A percentile compares a stretch with the other conserved stretches of the same genome.
Conservation (phyloP, 2,113 vertebrate species). For the Melospiza melodia region DNA sequence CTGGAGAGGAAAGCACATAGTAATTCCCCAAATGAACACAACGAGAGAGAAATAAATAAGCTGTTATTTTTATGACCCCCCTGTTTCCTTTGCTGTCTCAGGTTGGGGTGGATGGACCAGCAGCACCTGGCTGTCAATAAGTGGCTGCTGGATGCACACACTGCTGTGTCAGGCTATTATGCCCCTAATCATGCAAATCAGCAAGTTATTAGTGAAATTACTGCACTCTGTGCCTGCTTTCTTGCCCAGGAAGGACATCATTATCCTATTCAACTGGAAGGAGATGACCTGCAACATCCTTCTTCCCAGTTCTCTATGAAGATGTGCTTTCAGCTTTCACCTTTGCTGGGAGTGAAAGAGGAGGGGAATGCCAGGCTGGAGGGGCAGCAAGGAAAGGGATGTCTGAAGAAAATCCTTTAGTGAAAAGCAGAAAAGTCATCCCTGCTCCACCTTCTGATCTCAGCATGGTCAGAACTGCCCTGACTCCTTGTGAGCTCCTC, state of each 20-base stretch:
- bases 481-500: not conserved
- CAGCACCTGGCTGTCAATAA: not conserved
- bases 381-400: not conserved
- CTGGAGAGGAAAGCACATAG: not conserved
- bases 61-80: not conserved
- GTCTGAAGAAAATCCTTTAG: not conserved
- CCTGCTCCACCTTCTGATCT: not conserved
- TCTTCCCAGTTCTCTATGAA: not conserved
- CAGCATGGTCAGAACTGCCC: not conserved
- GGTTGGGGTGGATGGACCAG: not conserved
- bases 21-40: not conserved
- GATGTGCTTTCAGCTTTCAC: not conserved
- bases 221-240: not conserved
- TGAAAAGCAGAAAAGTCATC: not conserved
- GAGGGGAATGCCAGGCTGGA: not conserved
- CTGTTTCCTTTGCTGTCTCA: not conserved
- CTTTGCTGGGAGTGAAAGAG: not conserved
- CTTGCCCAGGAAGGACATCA: not conserved
- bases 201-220: constrained; percentile 2
- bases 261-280: not conserved
- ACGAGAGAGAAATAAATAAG: not conserved
- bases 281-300: not conserved
- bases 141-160: not conserved
- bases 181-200: constrained; percentile 33
- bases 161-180: not conserved